A percentile compares a stretch with the other conserved stretches of the same genome.
Evolutionary conservation across 2,888 invertebrate genomes (phyloP).

Genomic region (Strigamia crassipes): DNA sequence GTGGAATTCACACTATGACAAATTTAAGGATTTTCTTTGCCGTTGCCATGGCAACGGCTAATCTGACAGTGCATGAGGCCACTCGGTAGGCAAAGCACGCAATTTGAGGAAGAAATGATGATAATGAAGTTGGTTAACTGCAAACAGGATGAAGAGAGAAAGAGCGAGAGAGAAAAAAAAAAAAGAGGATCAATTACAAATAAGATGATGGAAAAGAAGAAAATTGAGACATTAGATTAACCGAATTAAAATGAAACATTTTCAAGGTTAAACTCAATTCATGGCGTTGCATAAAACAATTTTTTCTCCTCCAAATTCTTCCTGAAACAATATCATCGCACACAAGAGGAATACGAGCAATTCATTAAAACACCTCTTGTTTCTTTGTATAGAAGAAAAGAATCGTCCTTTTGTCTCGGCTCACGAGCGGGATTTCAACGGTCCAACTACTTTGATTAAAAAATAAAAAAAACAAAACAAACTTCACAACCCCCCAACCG

Average conservation of each 20-base stretch:
- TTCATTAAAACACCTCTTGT: not conserved
- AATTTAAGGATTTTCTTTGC: not conserved
- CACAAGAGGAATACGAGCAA: not conserved
- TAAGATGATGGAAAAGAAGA: not conserved
- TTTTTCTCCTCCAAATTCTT: not conserved
- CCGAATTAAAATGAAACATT: not conserved
- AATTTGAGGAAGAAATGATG: conserved; percentile 27
- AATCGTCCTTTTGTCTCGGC: not conserved
- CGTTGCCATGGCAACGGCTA: not conserved
- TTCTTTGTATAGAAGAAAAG: not conserved
- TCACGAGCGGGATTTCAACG: not conserved
- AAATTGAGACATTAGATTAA: not conserved
- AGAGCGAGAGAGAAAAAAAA: no score
- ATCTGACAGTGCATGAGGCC: conserved; percentile 19
- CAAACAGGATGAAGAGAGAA: not conserved
- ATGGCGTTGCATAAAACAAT: no score
- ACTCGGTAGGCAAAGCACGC: conserved; percentile 37
- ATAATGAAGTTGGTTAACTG: conserved; percentile 40
- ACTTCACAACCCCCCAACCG: no score
- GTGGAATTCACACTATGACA: not conserved
- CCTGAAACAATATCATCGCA: not conserved
- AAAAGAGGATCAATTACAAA: conserved; percentile 12
- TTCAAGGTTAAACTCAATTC: not conserved
- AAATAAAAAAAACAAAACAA: not conserved
- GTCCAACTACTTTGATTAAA: not conserved